Base-by-base conservation (phyloP, 2,113 vertebrate species). In the Oceanites oceanicus region DNA sequence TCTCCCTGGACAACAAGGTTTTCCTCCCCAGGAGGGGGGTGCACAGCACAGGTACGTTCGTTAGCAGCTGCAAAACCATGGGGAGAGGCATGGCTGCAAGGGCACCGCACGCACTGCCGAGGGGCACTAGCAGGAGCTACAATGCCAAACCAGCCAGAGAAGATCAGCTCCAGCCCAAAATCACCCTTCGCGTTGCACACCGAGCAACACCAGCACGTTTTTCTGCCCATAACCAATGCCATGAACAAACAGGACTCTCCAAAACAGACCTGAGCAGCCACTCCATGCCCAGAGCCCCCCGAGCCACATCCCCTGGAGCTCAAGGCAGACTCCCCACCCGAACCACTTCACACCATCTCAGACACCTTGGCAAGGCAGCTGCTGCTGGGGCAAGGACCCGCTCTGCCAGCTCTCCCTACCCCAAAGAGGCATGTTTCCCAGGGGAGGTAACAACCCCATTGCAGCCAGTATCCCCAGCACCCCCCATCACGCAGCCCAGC, bases 121-220 rank as follows among this genome's bases (percentile, higher is more conserved):
- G 49, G 36, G 38, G 20, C 8, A 6, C 56, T 13, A 6, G 42
- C 71, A 8, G 44, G 13, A 71, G 23, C 58, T 40, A 49, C 25
- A 3, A 8, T 29, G n/a, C 29, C 79, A 42, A 62, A n/a, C 6
- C 25, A 53, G 27, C 22, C 70, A 29, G 70, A 36, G 27, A 6
- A 45, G 36, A 7, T 27, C 68, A 27, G 22, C 3, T 23, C 68
- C 52, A 49, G 29, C 63, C 49, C 55, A 4, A 21, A 76, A 38
- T 25, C 18, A 26, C 13, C 79, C n/a, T 63, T n/a, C 7, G 0
- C 4, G 11, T 13, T 16, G 6, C 0, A 0, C 5, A 6, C 7
- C 3, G 32, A 90, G 58, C 76, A 23, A 9, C 32, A 11, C 52
- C 8, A 34, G 52, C 20, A 8, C 0, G 0, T 65, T 92, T 85